Conservation (phyloP, 2,797 vertebrate genomes). For the Delichon dasypus region DNA sequence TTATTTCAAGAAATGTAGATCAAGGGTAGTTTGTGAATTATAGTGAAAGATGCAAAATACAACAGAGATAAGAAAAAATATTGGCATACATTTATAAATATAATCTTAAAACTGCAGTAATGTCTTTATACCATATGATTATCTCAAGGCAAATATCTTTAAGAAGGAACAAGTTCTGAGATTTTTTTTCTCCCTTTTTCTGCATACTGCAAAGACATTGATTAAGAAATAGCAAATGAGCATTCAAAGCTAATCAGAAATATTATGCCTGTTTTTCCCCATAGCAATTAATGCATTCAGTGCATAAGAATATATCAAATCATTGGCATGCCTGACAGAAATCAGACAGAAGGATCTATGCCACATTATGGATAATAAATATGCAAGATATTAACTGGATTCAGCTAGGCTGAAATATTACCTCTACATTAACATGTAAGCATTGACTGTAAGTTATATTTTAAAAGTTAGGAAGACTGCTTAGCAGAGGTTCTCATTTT, state of each 20-base stretch:
- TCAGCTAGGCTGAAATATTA: background rate
- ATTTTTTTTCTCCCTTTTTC: background rate
- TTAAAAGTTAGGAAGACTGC: background rate
- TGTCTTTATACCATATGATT: background rate
- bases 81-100: background rate
- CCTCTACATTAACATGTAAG: background rate
- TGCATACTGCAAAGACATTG: background rate
- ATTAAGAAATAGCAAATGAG: background rate
- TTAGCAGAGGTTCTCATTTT: background rate
- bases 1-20: background rate
- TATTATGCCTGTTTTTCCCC: background rate
- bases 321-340: background rate
- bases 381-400: background rate
- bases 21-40: background rate
- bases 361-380: background rate
- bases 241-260: background rate
- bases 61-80: background rate
- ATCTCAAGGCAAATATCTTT: background rate
- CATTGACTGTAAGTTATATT: background rate
- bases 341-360: background rate
- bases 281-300: background rate
- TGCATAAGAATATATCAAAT: background rate
- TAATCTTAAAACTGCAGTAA: background rate
- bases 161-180: background rate
- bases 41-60: background rate